Evolutionary conservation across 2,113 vertebrate genomes (phyloP).

Genomic region (Neogobius melanostomus): DNA sequence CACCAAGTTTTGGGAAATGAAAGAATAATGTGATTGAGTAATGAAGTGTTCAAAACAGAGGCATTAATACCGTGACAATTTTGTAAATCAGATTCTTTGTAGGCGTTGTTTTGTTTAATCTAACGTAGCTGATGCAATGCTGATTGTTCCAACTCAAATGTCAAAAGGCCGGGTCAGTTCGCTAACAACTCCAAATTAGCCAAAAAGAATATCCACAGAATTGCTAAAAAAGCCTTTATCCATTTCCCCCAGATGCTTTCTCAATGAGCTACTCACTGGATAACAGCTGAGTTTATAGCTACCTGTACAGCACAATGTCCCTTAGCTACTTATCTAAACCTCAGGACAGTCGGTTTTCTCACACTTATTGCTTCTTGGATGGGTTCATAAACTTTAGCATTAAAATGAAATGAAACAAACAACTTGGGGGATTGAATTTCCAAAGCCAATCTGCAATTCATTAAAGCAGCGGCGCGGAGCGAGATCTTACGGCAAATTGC

Average conservation of each 20-base stretch:
- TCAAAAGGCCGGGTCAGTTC: not conserved
- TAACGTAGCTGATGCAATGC: not conserved
- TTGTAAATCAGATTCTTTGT: not conserved
- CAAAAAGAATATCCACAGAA: not conserved
- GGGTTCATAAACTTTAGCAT: conserved; percentile 38
- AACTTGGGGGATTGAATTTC: conserved; percentile 48
- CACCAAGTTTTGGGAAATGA: too few relatives aligned
- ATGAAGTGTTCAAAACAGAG: too few relatives aligned
- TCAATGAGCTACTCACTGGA: not conserved
- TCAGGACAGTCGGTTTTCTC: conserved; percentile 12
- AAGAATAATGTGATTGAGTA: too few relatives aligned
- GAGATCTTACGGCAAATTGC: conserved; percentile 43
- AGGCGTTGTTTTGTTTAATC: not conserved
- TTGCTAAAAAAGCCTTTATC: not conserved
- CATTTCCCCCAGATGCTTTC: not conserved
- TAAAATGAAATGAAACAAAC: conserved; percentile 41
- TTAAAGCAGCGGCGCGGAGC: conserved; percentile 30
- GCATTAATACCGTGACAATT: not conserved
- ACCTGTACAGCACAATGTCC: conserved; percentile 9
- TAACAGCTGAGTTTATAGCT: not conserved
- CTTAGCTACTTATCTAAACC: conserved; percentile 20
- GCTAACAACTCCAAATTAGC: not conserved
- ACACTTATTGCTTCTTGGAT: conserved; percentile 22
- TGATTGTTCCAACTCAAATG: not conserved
- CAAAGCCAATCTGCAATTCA: conserved; percentile 47